These are phyloP conservation scores for Gisinianus flammeolus DNA, from an alignment of 2,888 invertebrate species.

Conservation along the genomic window DNA sequence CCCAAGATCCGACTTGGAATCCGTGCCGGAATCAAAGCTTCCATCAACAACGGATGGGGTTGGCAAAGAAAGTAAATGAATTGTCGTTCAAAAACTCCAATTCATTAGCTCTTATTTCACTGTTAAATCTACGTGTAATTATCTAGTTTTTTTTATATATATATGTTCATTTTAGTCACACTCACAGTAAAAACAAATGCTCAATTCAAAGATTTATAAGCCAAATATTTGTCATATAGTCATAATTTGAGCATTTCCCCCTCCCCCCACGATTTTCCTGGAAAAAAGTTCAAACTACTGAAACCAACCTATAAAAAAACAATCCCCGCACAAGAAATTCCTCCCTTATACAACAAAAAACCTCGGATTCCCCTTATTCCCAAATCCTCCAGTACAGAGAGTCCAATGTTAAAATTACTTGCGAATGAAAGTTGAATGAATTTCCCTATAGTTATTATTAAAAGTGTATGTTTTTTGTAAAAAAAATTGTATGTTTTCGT, in stretches of 20 bases:
- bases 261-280: too few relatives aligned
- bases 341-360: too few relatives aligned
- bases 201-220: neutral
- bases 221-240: too few relatives aligned
- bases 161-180: conserved; percentile 1
- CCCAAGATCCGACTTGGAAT: conserved; percentile 50
- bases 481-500: too few relatives aligned
- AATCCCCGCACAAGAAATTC: too few relatives aligned
- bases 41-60: conserved; percentile 54
- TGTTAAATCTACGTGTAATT: conserved; percentile 20
- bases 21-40: conserved; percentile 54
- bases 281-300: too few relatives aligned
- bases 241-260: too few relatives aligned
- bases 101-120: neutral
- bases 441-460: neutral
- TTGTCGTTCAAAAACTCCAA: too few relatives aligned
- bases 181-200: neutral
- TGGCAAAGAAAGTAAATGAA: conserved; percentile 25
- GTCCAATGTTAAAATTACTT: neutral
- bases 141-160: conserved; percentile 18
- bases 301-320: too few relatives aligned
- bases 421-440: conserved; percentile 14
- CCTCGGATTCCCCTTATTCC: neutral
- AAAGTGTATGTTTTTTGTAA: too few relatives aligned
- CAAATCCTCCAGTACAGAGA: neutral